These are phyloP conservation scores for Rhodinocichla rosea DNA, from an alignment of 2,113 vertebrate genomes.

Conservation along the genomic window DNA sequence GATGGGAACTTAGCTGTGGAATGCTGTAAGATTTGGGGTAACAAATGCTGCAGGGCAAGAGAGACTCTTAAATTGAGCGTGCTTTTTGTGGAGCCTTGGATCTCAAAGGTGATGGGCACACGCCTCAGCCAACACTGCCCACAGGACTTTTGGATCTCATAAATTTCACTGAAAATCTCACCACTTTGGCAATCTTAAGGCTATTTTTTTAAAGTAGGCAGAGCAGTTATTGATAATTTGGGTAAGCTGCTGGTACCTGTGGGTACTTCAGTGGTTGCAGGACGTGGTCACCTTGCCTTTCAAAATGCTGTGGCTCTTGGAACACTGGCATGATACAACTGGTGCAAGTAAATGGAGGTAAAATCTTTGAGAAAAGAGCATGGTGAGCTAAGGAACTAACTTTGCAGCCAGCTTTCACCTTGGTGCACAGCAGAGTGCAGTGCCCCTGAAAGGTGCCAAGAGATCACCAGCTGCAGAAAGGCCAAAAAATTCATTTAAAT, in stretches of 20 bases:
- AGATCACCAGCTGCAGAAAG: neutral
- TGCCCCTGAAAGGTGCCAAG: neutral
- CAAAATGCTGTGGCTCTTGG: neutral
- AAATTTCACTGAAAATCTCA: neutral
- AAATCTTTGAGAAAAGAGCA: neutral
- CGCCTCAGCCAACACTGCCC: neutral
- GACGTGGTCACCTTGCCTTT: rapidly evolving
- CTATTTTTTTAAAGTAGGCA: neutral
- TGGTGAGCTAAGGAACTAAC: neutral
- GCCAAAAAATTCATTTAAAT: neutral
- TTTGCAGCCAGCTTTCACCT: neutral
- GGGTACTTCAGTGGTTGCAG: neutral
- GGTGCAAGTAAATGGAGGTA: neutral
- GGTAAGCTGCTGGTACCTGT: neutral
- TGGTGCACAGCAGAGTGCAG: neutral
- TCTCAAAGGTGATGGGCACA: neutral
- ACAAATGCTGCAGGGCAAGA: neutral
- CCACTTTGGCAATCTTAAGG: neutral
- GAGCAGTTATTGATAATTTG: neutral
- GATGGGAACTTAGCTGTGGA: neutral
- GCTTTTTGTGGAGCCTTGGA: neutral
- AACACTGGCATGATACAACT: neutral
- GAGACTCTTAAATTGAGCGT: neutral
- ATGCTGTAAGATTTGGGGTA: neutral
- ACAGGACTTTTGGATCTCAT: neutral